Evolutionary conservation across 2,888 invertebrate genomes (phyloP).

Genomic region (Epistrophella euchroma): DNA sequence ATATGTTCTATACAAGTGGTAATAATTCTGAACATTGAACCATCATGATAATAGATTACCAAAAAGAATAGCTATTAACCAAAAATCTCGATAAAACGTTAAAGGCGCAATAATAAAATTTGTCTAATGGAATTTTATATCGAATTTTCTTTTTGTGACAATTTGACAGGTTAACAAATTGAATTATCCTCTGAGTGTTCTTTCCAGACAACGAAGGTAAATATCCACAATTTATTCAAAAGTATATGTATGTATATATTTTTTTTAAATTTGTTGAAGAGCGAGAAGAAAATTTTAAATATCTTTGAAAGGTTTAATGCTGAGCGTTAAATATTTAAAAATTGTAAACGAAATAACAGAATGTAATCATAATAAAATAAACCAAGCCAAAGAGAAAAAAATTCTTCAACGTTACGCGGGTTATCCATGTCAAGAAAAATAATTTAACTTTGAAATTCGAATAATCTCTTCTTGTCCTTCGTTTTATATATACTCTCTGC

Average conservation of each 20-base stretch:
- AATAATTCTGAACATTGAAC: background rate
- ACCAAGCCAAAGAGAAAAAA: background rate
- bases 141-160: background rate
- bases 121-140: constrained; percentile 1
- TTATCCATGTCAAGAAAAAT: background rate
- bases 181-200: constrained; percentile 9
- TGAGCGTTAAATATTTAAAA: constrained; percentile 7
- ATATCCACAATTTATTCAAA: background rate
- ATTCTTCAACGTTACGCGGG: background rate
- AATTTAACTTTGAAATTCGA: background rate
- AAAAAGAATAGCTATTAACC: background rate
- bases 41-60: background rate
- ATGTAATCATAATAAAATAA: background rate
- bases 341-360: background rate
- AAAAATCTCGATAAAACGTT: background rate
- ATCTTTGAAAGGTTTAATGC: constrained; percentile 7
- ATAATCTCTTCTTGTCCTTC: background rate
- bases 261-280: background rate
- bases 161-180: constrained; percentile 10
- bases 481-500: background rate
- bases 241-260: too few relatives aligned
- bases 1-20: background rate
- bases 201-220: constrained; percentile 3
- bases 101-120: constrained; percentile 1
- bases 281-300: background rate